Percentiles rank a stretch among this genome's conserved stretches.
phyloP scores from a whole-genome alignment of 2,888 invertebrate genomes.

The Arge pagana region DNA sequence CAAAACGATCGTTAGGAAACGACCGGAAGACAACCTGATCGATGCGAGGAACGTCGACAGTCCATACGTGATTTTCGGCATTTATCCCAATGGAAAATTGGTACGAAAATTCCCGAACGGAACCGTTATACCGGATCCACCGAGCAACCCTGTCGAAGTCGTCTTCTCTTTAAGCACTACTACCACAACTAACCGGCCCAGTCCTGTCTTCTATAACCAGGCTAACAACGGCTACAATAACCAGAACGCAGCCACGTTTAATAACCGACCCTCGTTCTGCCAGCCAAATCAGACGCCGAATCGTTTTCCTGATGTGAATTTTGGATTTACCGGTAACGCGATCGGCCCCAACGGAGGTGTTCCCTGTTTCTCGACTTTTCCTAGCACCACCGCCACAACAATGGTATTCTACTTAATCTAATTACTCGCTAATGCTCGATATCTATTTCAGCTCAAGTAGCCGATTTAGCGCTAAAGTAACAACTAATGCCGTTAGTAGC shows the following conservation, averaged over 20 bases:
- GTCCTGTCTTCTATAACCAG: slow-evolving; percentile 41
- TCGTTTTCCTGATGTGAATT: slow-evolving; percentile 47
- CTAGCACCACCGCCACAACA: slow-evolving; percentile 46
- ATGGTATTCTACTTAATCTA: slow-evolving; percentile 48
- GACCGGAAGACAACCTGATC: slow-evolving; percentile 69
- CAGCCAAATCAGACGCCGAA: slow-evolving; percentile 40
- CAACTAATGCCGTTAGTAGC: too few species aligned
- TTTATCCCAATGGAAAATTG: slow-evolving; percentile 78
- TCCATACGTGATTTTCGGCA: slow-evolving; percentile 76
- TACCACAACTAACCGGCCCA: slow-evolving; percentile 52
- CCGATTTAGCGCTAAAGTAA: too few species aligned
- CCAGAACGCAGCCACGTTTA: slow-evolving; percentile 45
- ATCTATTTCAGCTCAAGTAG: too few species aligned
- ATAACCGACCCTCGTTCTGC: slow-evolving; percentile 45
- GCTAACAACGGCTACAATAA: slow-evolving; percentile 47
- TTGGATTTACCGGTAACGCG: slow-evolving; percentile 51
- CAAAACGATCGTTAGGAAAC: slow-evolving; percentile 78
- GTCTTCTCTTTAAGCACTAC: slow-evolving; percentile 55
- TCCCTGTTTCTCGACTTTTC: slow-evolving; percentile 43
- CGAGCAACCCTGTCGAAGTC: slow-evolving; percentile 54
- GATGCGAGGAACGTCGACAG: slow-evolving; percentile 71
- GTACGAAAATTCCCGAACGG: slow-evolving; percentile 82
- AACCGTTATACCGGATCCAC: slow-evolving; percentile 72
- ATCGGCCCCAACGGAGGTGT: slow-evolving; percentile 41
- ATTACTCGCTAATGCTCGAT: slow-evolving; percentile 4